These are phyloP conservation scores for Poicephalus gulielmi DNA, from an alignment of 2,113 vertebrate species.

Conservation along the genomic window DNA sequence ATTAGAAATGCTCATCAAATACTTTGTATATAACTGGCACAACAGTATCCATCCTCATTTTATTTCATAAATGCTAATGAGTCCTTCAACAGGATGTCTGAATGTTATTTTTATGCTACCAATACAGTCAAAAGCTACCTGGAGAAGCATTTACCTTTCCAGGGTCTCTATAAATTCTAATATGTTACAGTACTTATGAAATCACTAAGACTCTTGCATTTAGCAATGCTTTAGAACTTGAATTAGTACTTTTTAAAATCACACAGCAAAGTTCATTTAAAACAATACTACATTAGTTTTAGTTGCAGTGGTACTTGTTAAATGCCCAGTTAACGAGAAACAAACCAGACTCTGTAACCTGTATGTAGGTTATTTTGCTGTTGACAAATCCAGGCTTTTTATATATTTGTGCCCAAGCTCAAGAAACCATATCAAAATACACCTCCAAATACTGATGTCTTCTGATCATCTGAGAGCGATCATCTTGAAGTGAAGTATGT, in stretches of 20 bases:
- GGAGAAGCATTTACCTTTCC: background rate
- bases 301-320: background rate
- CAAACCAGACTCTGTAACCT: background rate
- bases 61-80: background rate
- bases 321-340: background rate
- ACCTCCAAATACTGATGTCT: background rate
- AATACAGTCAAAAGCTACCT: slow-evolving; percentile 9
- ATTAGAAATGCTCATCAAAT: background rate
- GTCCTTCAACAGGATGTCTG: background rate
- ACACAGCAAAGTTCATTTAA: background rate
- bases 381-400: background rate
- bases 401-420: background rate
- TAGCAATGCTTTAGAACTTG: background rate
- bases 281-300: background rate
- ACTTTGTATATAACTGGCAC: background rate
- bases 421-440: background rate
- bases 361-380: background rate
- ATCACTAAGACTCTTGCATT: background rate
- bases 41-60: background rate
- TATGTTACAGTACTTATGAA: background rate
- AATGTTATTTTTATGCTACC: background rate
- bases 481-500: background rate
- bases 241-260: background rate
- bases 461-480: background rate
- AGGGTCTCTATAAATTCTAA: background rate